Conservation (phyloP, 2,797 vertebrate species). For the Erpetoichthys calabaricus region DNA sequence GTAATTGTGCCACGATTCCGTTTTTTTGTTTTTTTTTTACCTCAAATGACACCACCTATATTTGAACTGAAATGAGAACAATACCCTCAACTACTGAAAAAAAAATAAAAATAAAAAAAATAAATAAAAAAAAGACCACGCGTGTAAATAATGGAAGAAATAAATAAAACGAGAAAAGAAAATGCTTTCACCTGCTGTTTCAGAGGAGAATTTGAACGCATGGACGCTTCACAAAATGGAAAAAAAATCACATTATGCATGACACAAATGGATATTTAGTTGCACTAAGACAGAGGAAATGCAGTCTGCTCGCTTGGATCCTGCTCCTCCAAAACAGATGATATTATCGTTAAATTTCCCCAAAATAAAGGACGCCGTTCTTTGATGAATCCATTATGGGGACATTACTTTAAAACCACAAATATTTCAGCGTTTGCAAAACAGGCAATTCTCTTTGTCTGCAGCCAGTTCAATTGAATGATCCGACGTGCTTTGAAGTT, state of each 20-base stretch:
- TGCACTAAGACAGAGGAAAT: neutral
- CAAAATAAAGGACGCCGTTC: neutral
- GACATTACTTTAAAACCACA: neutral
- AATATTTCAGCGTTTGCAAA: constrained; percentile 2
- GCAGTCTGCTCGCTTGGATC: constrained; percentile 1
- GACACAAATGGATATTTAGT: constrained; percentile 2
- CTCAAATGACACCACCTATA: too few species aligned
- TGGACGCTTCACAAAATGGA: too few species aligned
- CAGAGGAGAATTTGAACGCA: neutral
- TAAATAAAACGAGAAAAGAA: neutral
- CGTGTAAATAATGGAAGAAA: too few species aligned
- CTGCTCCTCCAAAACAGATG: constrained; percentile 1
- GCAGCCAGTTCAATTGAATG: constrained; percentile 3
- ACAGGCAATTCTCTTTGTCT: constrained; percentile 2
- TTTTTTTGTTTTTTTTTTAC: too few species aligned
- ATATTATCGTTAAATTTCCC: constrained; percentile 1
- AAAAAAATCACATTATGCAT: too few species aligned
- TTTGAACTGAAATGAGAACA: too few species aligned
- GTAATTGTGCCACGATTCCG: too few species aligned
- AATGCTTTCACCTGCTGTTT: neutral
- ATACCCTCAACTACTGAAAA: too few species aligned
- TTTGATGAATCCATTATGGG: constrained; percentile 3
- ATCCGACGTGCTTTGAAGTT: neutral
- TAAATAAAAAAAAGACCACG: too few species aligned
- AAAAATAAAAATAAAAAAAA: too few species aligned